phyloP scores from a whole-genome alignment of 2,113 vertebrate genomes.

The Brachirus orientalis region DNA sequence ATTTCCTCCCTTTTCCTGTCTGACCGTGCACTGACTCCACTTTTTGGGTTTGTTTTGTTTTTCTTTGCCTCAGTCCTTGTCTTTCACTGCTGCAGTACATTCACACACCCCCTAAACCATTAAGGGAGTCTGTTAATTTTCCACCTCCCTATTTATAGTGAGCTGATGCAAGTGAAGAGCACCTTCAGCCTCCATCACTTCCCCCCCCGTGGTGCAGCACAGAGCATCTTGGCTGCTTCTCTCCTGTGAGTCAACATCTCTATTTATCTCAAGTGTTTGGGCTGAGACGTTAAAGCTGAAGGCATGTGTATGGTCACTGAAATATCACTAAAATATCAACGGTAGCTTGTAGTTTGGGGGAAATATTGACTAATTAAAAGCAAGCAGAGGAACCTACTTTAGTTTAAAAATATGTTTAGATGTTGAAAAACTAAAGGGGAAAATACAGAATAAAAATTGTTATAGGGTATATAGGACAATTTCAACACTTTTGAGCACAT shows the following conservation, averaged over 20 bases:
- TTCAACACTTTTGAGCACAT: too few relatives aligned
- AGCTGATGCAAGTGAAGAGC: constrained; percentile 39
- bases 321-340: background rate
- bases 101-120: constrained; percentile 29
- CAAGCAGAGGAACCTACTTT: too few relatives aligned
- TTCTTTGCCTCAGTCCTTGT: background rate
- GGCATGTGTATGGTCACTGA: background rate
- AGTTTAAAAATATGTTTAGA: too few relatives aligned
- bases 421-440: too few relatives aligned
- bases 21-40: too few relatives aligned
- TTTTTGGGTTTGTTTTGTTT: too few relatives aligned
- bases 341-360: too few relatives aligned
- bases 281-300: background rate
- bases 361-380: too few relatives aligned
- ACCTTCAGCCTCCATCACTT: constrained; percentile 30
- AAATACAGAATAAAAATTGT: too few relatives aligned
- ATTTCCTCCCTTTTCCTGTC: too few relatives aligned
- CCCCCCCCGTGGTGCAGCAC: constrained; percentile 4
- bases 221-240: constrained; percentile 24
- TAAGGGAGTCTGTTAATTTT: constrained; percentile 34
- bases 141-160: constrained; percentile 30
- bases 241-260: constrained; percentile 36
- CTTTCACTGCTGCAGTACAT: constrained; percentile 6
- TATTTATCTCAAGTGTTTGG: constrained; percentile 11
- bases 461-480: too few relatives aligned